A percentile compares a stretch with the other conserved stretches of the same genome.
Conservation (phyloP, 2,888 invertebrate genomes). For the Pristionchus exspectatus region DNA sequence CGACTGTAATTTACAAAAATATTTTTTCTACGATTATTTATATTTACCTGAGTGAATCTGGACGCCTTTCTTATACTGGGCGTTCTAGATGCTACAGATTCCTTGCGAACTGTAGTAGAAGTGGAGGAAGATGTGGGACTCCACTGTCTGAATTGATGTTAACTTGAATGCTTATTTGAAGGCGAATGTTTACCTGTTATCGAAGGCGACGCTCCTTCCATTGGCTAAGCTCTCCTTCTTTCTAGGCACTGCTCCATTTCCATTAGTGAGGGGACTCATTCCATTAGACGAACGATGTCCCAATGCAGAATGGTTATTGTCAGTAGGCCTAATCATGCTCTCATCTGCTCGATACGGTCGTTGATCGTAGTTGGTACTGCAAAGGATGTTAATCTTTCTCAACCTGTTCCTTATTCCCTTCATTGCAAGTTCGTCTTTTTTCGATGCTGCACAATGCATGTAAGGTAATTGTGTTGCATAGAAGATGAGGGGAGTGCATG, state of each 20-base stretch:
- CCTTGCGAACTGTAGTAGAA: slow-evolving; percentile 18
- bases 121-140: slow-evolving; percentile 15
- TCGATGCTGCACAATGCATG: slow-evolving; percentile 33
- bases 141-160: neutral
- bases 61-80: slow-evolving; percentile 18
- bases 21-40: neutral
- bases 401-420: neutral
- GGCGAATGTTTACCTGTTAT: neutral
- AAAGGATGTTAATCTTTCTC: neutral
- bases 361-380: slow-evolving; percentile 25
- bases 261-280: slow-evolving; percentile 3
- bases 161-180: neutral
- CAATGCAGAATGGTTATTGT: slow-evolving; percentile 1
- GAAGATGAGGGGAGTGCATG: slow-evolving; percentile 33
- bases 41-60: slow-evolving; percentile 16
- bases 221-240: slow-evolving; percentile 48
- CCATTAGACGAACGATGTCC: slow-evolving; percentile 22
- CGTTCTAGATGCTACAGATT: neutral
- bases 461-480: slow-evolving; percentile 26
- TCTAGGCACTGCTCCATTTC: neutral
- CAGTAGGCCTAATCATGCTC: slow-evolving; percentile 28
- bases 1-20: neutral
- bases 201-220: slow-evolving; percentile 48
- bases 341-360: slow-evolving; percentile 39
- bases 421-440: neutral